Conservation (phyloP, 2,113 vertebrate species). For the Myanophis thanlyinensis region DNA sequence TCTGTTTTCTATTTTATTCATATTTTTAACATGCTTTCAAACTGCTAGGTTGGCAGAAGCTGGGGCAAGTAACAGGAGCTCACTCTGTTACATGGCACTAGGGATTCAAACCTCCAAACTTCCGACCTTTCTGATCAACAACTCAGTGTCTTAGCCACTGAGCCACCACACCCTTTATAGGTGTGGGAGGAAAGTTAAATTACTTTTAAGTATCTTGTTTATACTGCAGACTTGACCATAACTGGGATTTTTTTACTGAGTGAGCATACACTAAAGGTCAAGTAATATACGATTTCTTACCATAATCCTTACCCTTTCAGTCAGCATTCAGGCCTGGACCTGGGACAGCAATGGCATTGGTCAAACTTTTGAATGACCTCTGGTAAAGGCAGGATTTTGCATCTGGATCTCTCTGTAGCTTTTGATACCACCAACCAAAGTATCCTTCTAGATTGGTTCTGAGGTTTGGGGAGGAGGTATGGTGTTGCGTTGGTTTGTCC, state of each 20-base stretch:
- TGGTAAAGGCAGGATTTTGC: background rate
- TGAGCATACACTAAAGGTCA: background rate
- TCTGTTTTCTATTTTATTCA: too few species aligned
- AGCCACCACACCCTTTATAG: too few species aligned
- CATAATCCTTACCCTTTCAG: background rate
- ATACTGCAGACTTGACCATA: background rate
- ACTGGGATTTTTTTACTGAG: background rate
- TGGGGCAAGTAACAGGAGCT: too few species aligned
- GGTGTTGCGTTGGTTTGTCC: background rate
- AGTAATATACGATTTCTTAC: background rate
- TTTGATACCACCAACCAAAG: background rate
- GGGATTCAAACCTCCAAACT: too few species aligned
- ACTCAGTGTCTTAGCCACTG: too few species aligned
- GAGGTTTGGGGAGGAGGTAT: background rate
- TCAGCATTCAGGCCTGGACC: background rate
- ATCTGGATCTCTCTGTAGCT: background rate
- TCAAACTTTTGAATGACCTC: background rate
- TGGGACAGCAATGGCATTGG: background rate
- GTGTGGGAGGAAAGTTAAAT: background rate
- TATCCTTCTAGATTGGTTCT: background rate
- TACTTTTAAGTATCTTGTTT: background rate
- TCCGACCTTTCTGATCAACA: too few species aligned
- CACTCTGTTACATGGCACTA: too few species aligned
- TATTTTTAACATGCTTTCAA: too few species aligned
- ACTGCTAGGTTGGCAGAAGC: too few species aligned